Evolutionary conservation across 1,140 invertebrate species (phyloP), one percentile per base, ranked within the genome.

Genomic region (Macrobrachium nipponense): DNA sequence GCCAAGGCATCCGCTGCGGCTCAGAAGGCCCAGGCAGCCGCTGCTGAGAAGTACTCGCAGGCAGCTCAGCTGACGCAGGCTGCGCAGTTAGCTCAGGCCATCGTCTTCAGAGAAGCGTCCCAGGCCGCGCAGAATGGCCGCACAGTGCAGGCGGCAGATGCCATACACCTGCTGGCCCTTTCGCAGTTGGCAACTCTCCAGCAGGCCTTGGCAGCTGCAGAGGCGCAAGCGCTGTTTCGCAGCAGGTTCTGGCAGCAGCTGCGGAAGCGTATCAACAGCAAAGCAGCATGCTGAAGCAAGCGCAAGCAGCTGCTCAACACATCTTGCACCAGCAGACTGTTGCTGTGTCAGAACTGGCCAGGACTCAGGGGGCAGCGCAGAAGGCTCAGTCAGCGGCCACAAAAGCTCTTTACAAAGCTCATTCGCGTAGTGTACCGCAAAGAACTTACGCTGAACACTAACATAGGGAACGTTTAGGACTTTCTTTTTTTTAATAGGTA

Each of bases 61-160:
- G 87, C 87, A n/a, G 87, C 81, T 10, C 87, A 88, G 58, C 59
- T 88, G 7, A 87, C 87, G 0, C 87, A 88, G 61, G 87, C 87
- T 12, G 82, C 87, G 17, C 87, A 88, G 36, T 44, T 88, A 12
- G 81, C 87, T 7, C 87, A 88, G 44, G 87, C 82, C 10, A 62
- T 85, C 7, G 87, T 88, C 7, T 84, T 88, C 77, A 78, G 51
- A 20, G 82, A 88, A 44, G 85, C 88, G 7, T 18, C 80, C 1
- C 85, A 83, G 43, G 64, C 88, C 6, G 81, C 81, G 1, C 76
- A 82, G n/a, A 80, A 85, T 43, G 72, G 60, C 1, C 80, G 80
- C 4, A 83, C 88, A 20, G 73, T 86, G 18, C 80, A 83, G 60
- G 88, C 88, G 18, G 87, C 87, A 0, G 87, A 88, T 15, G 76